A percentile compares a stretch with the other conserved stretches of the same genome.
Evolutionary conservation across 2,797 vertebrate species (phyloP).

Genomic region (Calcarius lapponicus): DNA sequence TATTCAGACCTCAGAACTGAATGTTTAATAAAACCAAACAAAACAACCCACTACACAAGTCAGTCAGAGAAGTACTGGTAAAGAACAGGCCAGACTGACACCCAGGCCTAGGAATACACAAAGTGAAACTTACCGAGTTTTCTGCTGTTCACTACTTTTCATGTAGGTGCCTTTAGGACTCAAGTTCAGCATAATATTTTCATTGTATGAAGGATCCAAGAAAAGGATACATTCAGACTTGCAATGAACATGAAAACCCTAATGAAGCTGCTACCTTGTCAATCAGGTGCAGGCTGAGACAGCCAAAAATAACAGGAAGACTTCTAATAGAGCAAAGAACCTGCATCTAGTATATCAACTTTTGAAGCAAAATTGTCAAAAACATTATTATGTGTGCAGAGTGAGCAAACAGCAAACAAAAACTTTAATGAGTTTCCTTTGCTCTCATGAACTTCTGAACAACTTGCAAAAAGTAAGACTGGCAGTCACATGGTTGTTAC

Average conservation of each 20-base stretch:
- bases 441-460: not conserved
- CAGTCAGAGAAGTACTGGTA: not conserved
- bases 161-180: not conserved
- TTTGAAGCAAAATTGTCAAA: not conserved
- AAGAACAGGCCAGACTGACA: not conserved
- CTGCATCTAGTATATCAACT: not conserved
- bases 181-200: not conserved
- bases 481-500: not conserved
- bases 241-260: not conserved
- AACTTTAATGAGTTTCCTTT: not conserved
- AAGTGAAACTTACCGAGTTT: not conserved
- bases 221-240: conserved; percentile 1
- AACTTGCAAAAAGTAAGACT: not conserved
- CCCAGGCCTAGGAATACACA: not conserved
- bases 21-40: not conserved
- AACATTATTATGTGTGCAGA: not conserved
- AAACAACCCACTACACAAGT: not conserved
- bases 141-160: not conserved
- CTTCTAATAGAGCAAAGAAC: not conserved
- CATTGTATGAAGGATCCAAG: not conserved
- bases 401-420: not conserved
- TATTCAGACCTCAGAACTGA: not conserved
- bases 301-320: conserved; percentile 23
- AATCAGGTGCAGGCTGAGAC: not conserved
- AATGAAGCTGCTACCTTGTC: not conserved